Base-by-base conservation (phyloP, 35 echinoderm and acorn worm species). In the Holothuria glaberrima region DNA sequence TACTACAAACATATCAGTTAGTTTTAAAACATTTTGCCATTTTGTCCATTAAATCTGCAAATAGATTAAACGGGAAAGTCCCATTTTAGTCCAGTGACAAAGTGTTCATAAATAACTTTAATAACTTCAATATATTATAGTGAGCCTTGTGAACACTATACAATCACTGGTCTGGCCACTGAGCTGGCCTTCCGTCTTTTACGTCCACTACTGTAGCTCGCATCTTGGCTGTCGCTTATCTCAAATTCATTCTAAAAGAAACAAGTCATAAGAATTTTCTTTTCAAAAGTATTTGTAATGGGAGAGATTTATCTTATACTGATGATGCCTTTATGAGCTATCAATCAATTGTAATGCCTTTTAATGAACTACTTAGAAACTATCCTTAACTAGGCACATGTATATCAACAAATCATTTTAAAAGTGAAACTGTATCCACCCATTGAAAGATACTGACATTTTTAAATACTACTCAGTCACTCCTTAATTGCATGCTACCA, bases 211-310 rank as follows among this genome's bases (percentile, higher is more conserved):
- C 58, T 48, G 27, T 6, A 59, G 22, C 54, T 31, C 10, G 25
- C 57, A n/a, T 84, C 80, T 57, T 84, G 80, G 31, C 80, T 84
- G 57, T 84, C 80, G 9, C 80, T 84, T 25, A 84, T n/a, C 17
- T 84, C 80, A 84, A 84, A 84, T 19, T 84, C 80, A 84, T 84
- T 84, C 80, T 84, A 30, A 58, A 30, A 12, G 57, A 31, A 84
- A 58, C 22, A 78, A 78, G 19, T 6, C 4, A 69, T 54, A 2
- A 54, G 1, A 54, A 54, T 54, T 17, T 5, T 17, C 16, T 9
- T 54, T 54, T 54, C 12, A 54, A 54, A 54, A 54, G 5, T 54
- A 9, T 7, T 0, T 54, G 50, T 54, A 17, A 12, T 54, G 9
- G 50, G 0, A 54, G 50, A 54, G 5, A 54, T 54, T 54, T 14